phyloP scores from a whole-genome alignment of 2,797 vertebrate species.

The Darevskia nairensis region DNA sequence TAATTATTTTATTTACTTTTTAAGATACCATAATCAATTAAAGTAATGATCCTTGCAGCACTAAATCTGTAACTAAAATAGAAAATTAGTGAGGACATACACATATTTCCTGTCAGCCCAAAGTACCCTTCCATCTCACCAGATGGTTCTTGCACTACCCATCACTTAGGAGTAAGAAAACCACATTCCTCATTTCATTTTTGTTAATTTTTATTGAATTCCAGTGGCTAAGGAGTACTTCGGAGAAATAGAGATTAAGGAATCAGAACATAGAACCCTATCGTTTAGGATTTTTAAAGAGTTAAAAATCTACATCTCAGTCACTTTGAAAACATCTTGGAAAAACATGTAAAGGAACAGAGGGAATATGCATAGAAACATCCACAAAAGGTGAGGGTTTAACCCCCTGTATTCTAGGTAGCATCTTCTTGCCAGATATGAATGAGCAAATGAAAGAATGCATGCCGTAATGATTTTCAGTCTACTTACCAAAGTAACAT shows the following conservation, averaged over 20 bases:
- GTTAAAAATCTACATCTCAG: neutral
- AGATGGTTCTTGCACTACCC: neutral
- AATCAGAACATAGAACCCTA: neutral
- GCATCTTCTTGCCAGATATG: neutral
- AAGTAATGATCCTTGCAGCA: neutral
- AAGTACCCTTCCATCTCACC: neutral
- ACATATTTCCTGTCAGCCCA: neutral
- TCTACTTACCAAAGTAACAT: neutral
- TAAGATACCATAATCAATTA: neutral
- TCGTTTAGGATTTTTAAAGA: neutral
- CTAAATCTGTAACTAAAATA: neutral
- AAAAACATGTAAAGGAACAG: neutral
- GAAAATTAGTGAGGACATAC: neutral
- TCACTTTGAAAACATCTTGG: neutral
- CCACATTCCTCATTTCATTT: neutral
- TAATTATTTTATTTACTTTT: neutral
- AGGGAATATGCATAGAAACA: neutral
- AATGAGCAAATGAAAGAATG: neutral
- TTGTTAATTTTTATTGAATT: neutral
- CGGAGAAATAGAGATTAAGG: neutral
- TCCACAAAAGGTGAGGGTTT: neutral
- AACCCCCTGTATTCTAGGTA: neutral
- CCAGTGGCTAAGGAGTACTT: neutral
- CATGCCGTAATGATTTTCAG: neutral
- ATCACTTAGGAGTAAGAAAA: neutral